phyloP scores from a whole-genome alignment of 2,797 vertebrate genomes.

The Florisuga fusca region DNA sequence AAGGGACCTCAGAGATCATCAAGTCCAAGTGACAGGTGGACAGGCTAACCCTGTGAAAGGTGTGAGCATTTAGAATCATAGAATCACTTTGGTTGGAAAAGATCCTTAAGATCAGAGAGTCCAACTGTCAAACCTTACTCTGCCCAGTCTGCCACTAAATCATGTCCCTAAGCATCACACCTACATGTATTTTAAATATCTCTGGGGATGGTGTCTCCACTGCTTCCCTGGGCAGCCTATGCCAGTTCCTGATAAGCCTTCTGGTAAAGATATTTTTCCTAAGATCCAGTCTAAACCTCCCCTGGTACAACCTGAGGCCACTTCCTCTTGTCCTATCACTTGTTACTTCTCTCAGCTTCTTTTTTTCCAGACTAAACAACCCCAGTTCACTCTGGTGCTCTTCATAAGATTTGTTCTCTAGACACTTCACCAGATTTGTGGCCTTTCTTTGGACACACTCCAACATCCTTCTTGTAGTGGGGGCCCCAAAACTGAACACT shows the following conservation, averaged over 20 bases:
- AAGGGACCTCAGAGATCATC: no score
- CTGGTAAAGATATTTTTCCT: neutral
- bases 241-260: neutral
- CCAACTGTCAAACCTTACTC: neutral
- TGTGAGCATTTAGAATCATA: neutral
- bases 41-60: fast-evolving
- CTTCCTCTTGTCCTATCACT: no score
- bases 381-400: neutral
- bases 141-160: neutral
- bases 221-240: neutral
- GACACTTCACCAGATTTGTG: neutral
- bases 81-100: neutral
- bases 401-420: neutral
- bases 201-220: neutral
- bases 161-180: fast-evolving
- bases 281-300: no score
- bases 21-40: no score
- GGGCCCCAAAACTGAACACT: neutral
- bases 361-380: neutral
- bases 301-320: no score
- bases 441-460: fast-evolving
- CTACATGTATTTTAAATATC: neutral
- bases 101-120: neutral
- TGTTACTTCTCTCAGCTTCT: neutral
- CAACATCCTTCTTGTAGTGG: neutral